phyloP scores from a whole-genome alignment of 2,888 invertebrate genomes.

The Mythimna impura region DNA sequence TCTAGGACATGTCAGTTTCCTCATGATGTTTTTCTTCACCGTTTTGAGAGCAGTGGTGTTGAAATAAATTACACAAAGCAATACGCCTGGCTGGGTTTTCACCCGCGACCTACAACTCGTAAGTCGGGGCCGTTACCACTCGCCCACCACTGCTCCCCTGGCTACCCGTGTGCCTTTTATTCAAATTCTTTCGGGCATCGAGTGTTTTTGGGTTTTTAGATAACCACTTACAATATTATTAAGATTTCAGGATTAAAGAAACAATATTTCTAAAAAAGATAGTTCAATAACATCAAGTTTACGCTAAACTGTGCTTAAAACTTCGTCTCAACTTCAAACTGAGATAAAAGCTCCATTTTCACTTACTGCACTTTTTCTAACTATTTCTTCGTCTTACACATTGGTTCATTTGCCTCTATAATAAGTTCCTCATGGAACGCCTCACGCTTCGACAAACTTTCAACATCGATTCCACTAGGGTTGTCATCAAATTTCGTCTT shows the following conservation, averaged over 20 bases:
- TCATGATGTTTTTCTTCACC: no score
- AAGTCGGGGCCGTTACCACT: no score
- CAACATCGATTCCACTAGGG: conserved; percentile 23
- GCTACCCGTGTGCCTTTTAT: no score
- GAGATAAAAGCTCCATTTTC: conserved; percentile 12
- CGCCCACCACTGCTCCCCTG: no score
- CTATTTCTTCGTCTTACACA: conserved; percentile 15
- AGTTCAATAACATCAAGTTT: background rate
- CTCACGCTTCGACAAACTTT: conserved; percentile 20
- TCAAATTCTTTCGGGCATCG: no score
- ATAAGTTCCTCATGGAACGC: conserved; percentile 23
- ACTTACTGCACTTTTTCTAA: conserved; percentile 20
- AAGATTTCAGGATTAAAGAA: background rate
- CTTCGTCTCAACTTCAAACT: conserved; percentile 29
- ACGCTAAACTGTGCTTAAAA: conserved; percentile 21
- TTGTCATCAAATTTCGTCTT: background rate
- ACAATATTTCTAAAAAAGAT: conserved; percentile 13
- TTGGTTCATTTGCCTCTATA: conserved; percentile 47
- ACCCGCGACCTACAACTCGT: no score
- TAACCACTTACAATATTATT: background rate
- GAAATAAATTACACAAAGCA: no score
- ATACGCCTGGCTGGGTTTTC: no score
- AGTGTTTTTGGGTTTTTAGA: no score
- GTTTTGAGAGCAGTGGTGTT: no score
- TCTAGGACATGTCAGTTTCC: no score